Evolutionary conservation across 2,113 vertebrate species (phyloP).

Genomic region (Dinomys branickii): DNA sequence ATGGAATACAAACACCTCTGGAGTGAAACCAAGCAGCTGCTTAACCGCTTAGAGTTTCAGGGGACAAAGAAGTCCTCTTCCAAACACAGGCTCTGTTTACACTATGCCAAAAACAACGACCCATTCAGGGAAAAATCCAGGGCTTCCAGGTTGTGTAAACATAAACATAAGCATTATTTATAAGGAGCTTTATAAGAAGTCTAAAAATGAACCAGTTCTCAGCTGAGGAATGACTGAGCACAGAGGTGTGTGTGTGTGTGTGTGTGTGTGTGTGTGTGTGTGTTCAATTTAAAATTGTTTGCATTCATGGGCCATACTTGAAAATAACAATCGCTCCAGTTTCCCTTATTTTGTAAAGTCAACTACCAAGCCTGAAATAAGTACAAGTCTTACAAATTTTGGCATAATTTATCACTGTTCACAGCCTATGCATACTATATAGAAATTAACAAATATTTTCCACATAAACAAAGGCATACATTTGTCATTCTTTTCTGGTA

Average conservation of each 20-base stretch:
- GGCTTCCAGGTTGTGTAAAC: conserved; percentile 72
- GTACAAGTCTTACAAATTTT: not conserved
- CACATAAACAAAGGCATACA: not conserved
- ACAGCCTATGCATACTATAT: not conserved
- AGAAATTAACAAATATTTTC: conserved; percentile 17
- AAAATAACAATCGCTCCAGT: not conserved
- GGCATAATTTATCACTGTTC: not conserved
- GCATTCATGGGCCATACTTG: not conserved
- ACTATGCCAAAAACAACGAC: conserved; percentile 46
- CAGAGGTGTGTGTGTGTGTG: not conserved
- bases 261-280: not conserved
- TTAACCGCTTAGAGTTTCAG: not conserved
- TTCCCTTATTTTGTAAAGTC: not conserved
- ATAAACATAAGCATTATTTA: conserved; percentile 73
- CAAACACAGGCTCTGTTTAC: conserved; percentile 61
- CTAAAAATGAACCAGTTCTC: conserved; percentile 35
- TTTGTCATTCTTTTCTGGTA: not conserved
- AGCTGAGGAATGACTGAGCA: conserved; percentile 2
- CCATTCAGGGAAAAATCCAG: conserved; percentile 60
- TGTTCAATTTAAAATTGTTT: conserved; percentile 44
- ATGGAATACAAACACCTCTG: conserved; percentile 73
- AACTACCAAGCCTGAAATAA: conserved; percentile 14
- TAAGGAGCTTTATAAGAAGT: conserved; percentile 66
- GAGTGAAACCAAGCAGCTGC: conserved; percentile 75
- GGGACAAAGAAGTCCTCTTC: conserved; percentile 68